These are phyloP conservation scores for Whitmania pigra DNA, from an alignment of 1,140 invertebrate species.

Conservation along the genomic window DNA sequence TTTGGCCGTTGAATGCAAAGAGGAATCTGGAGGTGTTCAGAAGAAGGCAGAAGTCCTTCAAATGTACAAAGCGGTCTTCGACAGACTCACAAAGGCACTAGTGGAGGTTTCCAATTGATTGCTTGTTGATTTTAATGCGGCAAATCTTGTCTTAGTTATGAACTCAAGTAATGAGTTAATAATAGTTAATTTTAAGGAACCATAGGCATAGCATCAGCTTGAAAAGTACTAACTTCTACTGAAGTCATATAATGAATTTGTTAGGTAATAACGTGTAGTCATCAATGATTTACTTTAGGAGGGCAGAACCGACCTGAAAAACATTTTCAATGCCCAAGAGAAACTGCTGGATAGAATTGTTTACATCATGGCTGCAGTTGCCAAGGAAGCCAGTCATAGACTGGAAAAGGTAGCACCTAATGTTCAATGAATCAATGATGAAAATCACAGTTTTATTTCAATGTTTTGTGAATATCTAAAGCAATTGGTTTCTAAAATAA, in stretches of 20 bases:
- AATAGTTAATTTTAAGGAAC: background rate
- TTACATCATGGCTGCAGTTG: slow-evolving; percentile 74
- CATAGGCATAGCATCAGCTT: no score
- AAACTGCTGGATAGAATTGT: slow-evolving; percentile 82
- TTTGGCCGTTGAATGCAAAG: slow-evolving; percentile 75
- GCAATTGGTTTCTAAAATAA: background rate
- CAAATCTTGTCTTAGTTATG: no score
- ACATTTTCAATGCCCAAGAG: slow-evolving; percentile 59
- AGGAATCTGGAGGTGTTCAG: slow-evolving; percentile 41
- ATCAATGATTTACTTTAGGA: no score
- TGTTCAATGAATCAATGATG: no score
- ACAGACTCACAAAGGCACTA: slow-evolving; percentile 57
- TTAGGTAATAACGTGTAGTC: slow-evolving; percentile 12
- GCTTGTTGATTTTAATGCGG: background rate
- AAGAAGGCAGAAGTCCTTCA: slow-evolving; percentile 45
- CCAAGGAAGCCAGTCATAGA: slow-evolving; percentile 76
- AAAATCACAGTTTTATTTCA: no score
- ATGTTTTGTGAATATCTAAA: no score
- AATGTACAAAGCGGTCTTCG: slow-evolving; percentile 80
- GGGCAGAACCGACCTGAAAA: no score
- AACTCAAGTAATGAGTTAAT: no score
- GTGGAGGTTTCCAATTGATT: slow-evolving; percentile 8
- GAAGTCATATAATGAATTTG: no score
- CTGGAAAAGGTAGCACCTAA: slow-evolving; percentile 59
- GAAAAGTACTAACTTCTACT: no score